Evolutionary conservation across 2,797 vertebrate species (phyloP).

Genomic region (Pseudotriccus pelzelni): DNA sequence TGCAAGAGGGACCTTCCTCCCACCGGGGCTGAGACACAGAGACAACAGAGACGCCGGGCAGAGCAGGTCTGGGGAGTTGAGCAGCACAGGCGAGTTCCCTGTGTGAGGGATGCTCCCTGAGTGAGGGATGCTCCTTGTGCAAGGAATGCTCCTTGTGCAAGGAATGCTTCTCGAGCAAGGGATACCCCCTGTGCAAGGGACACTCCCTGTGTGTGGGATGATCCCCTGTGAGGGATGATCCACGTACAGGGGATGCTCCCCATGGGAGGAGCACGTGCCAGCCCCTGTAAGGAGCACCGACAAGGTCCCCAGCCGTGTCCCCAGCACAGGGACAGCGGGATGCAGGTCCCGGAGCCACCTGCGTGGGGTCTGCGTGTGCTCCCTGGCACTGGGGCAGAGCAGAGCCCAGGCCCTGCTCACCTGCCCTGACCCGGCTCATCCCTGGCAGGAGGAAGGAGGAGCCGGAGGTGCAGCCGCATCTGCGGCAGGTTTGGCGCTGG

Average conservation of each 20-base stretch:
- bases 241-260: not conserved
- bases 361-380: accelerated
- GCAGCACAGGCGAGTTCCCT: not conserved
- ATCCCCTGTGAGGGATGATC: not conserved
- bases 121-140: not conserved
- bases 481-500: not conserved
- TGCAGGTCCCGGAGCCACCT: accelerated
- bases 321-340: accelerated
- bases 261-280: not conserved
- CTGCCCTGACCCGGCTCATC: accelerated
- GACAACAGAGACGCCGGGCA: accelerated
- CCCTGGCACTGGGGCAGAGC: accelerated
- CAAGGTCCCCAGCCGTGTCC: accelerated
- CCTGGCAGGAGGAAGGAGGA: not conserved
- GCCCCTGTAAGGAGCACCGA: not conserved
- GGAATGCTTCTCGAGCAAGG: accelerated
- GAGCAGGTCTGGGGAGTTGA: not conserved
- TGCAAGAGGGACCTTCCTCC: not conserved
- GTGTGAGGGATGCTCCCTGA: not conserved
- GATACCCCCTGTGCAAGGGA: not conserved
- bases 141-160: not conserved
- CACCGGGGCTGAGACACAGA: accelerated
- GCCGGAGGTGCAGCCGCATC: not conserved
- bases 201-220: accelerated
- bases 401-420: accelerated